These are phyloP conservation scores for Lasius fuliginosus DNA, from an alignment of 2,888 invertebrate genomes.

Conservation along the genomic window DNA sequence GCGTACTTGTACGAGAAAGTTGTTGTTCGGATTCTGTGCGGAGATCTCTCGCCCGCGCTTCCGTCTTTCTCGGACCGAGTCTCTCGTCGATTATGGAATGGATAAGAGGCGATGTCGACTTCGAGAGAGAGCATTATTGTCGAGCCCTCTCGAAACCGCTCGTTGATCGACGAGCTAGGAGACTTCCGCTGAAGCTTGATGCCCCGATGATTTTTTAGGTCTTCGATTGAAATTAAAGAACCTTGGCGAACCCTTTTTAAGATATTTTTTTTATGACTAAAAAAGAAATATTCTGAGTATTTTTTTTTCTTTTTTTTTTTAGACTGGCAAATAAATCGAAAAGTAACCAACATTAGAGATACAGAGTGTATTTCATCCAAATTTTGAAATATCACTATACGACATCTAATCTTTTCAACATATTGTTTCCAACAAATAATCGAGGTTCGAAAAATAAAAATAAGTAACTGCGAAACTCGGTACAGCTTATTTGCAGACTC, in stretches of 20 bases:
- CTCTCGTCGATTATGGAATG: neutral
- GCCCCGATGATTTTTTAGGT: neutral
- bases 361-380: too few relatives aligned
- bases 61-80: slow-evolving; percentile 61
- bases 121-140: neutral
- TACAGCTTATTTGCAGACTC: neutral
- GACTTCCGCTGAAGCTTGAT: neutral
- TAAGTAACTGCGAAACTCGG: neutral
- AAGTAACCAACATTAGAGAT: too few relatives aligned
- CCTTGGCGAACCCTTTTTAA: too few relatives aligned
- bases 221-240: neutral
- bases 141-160: neutral
- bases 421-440: neutral
- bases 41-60: slow-evolving; percentile 59
- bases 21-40: slow-evolving; percentile 53
- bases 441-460: neutral
- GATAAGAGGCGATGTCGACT: neutral
- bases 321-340: neutral
- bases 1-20: slow-evolving; percentile 63
- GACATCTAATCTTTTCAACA: neutral
- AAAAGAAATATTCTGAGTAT: neutral
- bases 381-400: too few relatives aligned
- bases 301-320: neutral
- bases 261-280: neutral
- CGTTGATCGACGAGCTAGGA: neutral